Conservation (phyloP, 2,888 invertebrate genomes). For the Drosophila diplacantha region DNA sequence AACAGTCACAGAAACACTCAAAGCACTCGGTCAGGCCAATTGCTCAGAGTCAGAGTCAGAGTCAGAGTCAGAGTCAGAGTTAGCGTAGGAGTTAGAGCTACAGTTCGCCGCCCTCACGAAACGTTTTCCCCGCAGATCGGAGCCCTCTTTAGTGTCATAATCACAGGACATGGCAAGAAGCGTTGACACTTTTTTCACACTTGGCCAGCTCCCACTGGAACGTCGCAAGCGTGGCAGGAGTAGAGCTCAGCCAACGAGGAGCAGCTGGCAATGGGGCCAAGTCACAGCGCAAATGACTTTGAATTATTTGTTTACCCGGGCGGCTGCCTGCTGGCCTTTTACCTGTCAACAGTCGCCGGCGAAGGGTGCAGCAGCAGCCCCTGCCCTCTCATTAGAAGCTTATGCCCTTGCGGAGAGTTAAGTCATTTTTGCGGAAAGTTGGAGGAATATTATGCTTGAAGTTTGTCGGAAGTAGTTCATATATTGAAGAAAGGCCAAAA, state of each 20-base stretch:
- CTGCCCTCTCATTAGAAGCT: slow-evolving; percentile 18
- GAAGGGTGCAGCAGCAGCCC: slow-evolving; percentile 12
- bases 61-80: neutral
- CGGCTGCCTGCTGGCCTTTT: slow-evolving; percentile 35
- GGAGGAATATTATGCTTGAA: neutral
- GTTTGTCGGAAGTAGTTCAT: neutral
- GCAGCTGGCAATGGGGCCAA: slow-evolving; percentile 48
- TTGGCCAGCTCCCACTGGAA: slow-evolving; percentile 35
- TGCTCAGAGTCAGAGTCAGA: neutral
- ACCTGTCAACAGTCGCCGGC: slow-evolving; percentile 12
- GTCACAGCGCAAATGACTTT: slow-evolving; percentile 63
- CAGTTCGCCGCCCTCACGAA: neutral
- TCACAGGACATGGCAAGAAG: slow-evolving; percentile 48
- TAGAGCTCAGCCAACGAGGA: slow-evolving; percentile 26
- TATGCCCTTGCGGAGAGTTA: slow-evolving; percentile 13
- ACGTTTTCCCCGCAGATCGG: slow-evolving; percentile 25
- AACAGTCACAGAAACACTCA: slow-evolving; percentile 21
- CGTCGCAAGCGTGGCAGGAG: slow-evolving; percentile 6
- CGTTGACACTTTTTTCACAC: slow-evolving; percentile 57
- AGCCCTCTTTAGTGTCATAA: slow-evolving; percentile 69
- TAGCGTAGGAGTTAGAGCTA: neutral
- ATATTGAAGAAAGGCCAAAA: neutral
- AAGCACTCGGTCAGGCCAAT: slow-evolving; percentile 25
- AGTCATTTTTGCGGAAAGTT: neutral
- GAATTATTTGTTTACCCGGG: slow-evolving; percentile 69